phyloP scores from a whole-genome alignment of 2,113 vertebrate species.

The Ctenodactylus gundi region DNA sequence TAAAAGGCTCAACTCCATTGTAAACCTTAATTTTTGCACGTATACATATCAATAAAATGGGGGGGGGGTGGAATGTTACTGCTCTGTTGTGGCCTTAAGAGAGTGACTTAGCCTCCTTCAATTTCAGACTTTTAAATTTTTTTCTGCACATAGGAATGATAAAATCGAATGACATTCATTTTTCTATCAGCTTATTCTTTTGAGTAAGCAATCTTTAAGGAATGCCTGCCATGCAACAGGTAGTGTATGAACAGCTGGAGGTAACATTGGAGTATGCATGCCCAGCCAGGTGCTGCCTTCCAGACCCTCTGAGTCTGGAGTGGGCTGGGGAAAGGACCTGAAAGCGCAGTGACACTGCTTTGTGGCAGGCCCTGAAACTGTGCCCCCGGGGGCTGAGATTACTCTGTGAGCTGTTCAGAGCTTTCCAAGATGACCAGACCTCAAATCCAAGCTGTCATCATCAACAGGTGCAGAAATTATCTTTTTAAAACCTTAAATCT shows the following conservation, averaged over 20 bases:
- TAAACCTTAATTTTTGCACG: too few species aligned
- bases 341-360: fast-evolving
- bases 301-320: fast-evolving
- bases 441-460: neutral
- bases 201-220: neutral
- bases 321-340: neutral
- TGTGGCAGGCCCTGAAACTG: neutral
- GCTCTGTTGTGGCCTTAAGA: neutral
- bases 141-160: neutral
- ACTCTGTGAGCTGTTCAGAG: too few species aligned
- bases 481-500: neutral
- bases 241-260: neutral
- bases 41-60: too few species aligned
- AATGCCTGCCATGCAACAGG: too few species aligned
- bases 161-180: neutral
- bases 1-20: too few species aligned
- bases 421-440: neutral
- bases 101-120: neutral
- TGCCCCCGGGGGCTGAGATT: neutral
- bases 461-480: neutral
- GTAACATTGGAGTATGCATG: fast-evolving
- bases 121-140: neutral
- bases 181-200: neutral
- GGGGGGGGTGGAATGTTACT: neutral
- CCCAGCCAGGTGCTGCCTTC: neutral